Conservation (phyloP, 2,888 invertebrate genomes). For the Cheilosia variabilis region DNA sequence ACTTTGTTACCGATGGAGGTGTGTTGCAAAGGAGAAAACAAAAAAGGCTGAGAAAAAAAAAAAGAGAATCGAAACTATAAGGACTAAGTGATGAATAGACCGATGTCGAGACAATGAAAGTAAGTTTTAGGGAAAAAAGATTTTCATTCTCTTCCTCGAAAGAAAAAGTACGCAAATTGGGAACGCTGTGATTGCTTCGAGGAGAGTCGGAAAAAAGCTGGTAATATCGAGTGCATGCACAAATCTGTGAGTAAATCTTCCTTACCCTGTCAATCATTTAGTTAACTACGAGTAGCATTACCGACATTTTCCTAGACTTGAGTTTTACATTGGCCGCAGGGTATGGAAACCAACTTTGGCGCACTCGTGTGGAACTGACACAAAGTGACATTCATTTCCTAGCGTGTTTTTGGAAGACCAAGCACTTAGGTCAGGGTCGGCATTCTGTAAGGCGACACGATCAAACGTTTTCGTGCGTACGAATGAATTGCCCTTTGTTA, state of each 20-base stretch:
- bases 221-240: constrained; percentile 34
- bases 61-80: constrained; percentile 57
- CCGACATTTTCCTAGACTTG: constrained; percentile 15
- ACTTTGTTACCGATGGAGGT: constrained; percentile 62
- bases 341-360: background rate
- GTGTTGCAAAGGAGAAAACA: constrained; percentile 55
- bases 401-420: too few species aligned
- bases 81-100: constrained; percentile 64
- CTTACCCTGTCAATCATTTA: constrained; percentile 48
- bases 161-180: constrained; percentile 28
- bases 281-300: constrained; percentile 34
- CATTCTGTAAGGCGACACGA: too few species aligned
- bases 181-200: constrained; percentile 36
- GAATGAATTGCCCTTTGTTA: too few species aligned
- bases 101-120: constrained; percentile 61
- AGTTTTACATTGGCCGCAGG: constrained; percentile 7
- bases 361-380: background rate
- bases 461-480: too few species aligned
- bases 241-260: constrained; percentile 39
- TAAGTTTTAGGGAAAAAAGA: constrained; percentile 51
- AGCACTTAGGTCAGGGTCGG: too few species aligned
- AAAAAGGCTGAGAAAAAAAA: constrained; percentile 21
- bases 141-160: constrained; percentile 21
- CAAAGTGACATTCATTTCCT: background rate
- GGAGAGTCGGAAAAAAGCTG: background rate